Base-by-base conservation (phyloP, 2,797 vertebrate genomes). In the Microctenopoma lineatum region DNA sequence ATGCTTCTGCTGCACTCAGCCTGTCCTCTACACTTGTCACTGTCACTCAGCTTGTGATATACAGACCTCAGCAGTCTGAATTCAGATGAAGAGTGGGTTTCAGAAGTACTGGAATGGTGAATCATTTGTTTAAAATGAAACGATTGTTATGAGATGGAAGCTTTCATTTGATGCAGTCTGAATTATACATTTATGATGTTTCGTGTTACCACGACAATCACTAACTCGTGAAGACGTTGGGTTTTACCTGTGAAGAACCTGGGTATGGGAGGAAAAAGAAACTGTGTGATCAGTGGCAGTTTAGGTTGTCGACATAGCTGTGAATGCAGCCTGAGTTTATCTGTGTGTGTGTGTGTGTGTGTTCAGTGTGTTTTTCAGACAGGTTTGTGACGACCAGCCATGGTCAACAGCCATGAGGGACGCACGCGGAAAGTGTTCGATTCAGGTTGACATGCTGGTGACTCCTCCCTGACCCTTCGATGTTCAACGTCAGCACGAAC, bases 301-400 rank as follows among this genome's bases (percentile, higher is more conserved):
- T 34, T 34, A 8, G 32, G 32, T 8, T 2, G 32, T 34, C 32
- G 9, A 34, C 32, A 34, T 2, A 34, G 7, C 32, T 15, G 25
- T 46, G 44, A 41, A 41, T 13, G 5, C 12, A 41, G 12, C 12
- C 15, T 16, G 6, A 44, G 15, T 44, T 6, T 7, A 1, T 25
- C 1, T 47, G 7, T 38, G 16, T 34, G 3, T 44, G 12, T 51
- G 54, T 68, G 44, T 66, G 7, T 5, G 2, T 59, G 61, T 59
- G 36, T 48, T 61, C 3, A 68, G 59, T 70, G 64, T 73, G 71
- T 70, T 79, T 67, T 77, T 67, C 54, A 71, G 71, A 67, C 57
- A 88, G 79, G 79, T 87, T 89, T 77, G 59, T 87, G 85, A 90
- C 89, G 81, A 91, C 77, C 77, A 87, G 79, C 65, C n/a, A n/a